Evolutionary conservation across 2,888 invertebrate species (phyloP).

Genomic region (Epistrophe grossulariae): DNA sequence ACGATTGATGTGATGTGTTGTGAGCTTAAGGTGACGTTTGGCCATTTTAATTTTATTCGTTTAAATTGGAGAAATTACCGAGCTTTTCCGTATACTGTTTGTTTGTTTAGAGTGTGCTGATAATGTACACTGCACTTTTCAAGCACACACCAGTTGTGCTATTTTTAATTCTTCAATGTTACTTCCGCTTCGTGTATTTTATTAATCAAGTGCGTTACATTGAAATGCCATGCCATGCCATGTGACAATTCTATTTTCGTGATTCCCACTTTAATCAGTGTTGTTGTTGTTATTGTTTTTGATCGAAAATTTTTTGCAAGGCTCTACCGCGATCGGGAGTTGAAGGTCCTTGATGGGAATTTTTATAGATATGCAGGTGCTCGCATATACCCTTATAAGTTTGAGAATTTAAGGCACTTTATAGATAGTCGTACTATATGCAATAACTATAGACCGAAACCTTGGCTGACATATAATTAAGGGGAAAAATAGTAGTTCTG

Average conservation of each 20-base stretch:
- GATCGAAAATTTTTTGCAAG: constrained; percentile 55
- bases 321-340: constrained; percentile 59
- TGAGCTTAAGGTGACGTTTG: constrained; percentile 55
- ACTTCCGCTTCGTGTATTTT: constrained; percentile 66
- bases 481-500: too few species aligned
- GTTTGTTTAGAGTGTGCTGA: constrained; percentile 22
- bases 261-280: constrained; percentile 35
- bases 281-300: constrained; percentile 25
- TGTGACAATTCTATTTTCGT: constrained; percentile 68
- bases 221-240: constrained; percentile 65
- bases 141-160: constrained; percentile 37
- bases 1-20: constrained; percentile 16
- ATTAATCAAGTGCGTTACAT: constrained; percentile 73
- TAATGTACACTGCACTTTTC: constrained; percentile 33
- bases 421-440: not conserved
- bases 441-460: not conserved
- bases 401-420: not conserved
- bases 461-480: not conserved
- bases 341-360: constrained; percentile 33
- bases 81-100: constrained; percentile 60
- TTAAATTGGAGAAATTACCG: constrained; percentile 64
- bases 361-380: constrained; percentile 42
- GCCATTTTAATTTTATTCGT: constrained; percentile 50
- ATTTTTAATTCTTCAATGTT: constrained; percentile 62
- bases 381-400: not conserved